Percentiles rank a stretch among this genome's conserved stretches.
These are phyloP conservation scores for Malthinus seriepunctatus DNA, from an alignment of 2,888 invertebrate species.

Conservation along the genomic window DNA sequence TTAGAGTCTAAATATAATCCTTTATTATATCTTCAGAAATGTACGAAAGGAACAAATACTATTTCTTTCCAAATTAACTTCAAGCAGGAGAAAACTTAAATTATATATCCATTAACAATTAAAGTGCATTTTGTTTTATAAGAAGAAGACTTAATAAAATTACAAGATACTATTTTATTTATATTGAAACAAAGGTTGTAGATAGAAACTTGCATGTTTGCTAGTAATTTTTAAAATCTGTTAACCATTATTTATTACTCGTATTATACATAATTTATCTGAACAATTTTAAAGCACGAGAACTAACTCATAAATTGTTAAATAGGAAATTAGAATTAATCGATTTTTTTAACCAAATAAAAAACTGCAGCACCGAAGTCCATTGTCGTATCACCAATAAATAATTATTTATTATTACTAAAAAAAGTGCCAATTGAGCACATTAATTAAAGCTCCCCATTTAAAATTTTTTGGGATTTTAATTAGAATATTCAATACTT, in stretches of 20 bases:
- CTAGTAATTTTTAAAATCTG: constrained; percentile 27
- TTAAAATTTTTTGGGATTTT: constrained; percentile 3
- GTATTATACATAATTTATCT: constrained; percentile 23
- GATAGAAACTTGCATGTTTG: constrained; percentile 21
- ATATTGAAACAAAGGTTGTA: constrained; percentile 5
- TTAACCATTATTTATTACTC: constrained; percentile 27
- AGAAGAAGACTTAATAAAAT: no score
- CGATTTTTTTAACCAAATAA: constrained; percentile 6
- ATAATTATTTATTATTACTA: no score
- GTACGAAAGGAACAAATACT: no score
- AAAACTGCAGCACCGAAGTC: constrained; percentile 4
- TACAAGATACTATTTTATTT: not conserved
- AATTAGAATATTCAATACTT: constrained; percentile 17
- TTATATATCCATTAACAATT: no score
- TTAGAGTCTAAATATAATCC: no score
- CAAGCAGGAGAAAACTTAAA: no score
- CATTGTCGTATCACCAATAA: constrained; percentile 5
- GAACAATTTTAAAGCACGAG: constrained; percentile 21
- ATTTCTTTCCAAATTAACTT: no score
- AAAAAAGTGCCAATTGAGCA: no score
- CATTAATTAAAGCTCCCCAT: not conserved
- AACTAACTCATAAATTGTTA: constrained; percentile 22
- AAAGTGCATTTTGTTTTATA: no score
- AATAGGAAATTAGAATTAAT: constrained; percentile 17
- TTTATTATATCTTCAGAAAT: no score